Base-by-base conservation (phyloP, 2,113 vertebrate species). In the Zosterops pallidus region DNA sequence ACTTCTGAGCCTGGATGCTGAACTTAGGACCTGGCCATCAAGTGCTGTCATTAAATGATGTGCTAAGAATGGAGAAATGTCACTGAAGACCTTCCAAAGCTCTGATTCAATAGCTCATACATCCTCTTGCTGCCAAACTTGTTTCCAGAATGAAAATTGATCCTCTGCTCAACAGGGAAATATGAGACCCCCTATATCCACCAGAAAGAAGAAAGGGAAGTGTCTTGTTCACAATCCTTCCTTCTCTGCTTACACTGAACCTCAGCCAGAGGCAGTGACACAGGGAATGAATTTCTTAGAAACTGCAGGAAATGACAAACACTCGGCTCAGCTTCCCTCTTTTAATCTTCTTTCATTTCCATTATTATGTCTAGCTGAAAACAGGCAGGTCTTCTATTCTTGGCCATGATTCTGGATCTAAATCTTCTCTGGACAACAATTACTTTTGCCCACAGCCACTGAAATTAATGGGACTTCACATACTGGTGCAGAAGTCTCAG, bases 51-150 rank as follows among this genome's bases (percentile, higher is more conserved):
- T 90, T 93, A 92, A 96, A 80, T 31, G 74, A 95, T 49, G 94
- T 93, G 93, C 92, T 94, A 96, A 94, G 88, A 96, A 81, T 71
- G 83, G 64, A 93, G 94, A 95, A 96, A 90, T 93, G 94, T 83
- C 90, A 95, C 92, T 91, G 90, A 95, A 88, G 92, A 88, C 37
- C 44, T 94, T 93, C 93, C 90, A 96, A 89, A 83, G 76, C 82
- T 90, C 82, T 39, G 65, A 94, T 85, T 88, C 83, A 79, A 63
- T 20, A 81, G 85, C 64, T 95, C 83, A 63, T 37, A 68, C 71
- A 83, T 88, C 68, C 55, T 85, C 60, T 59, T 52, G 57, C 79
- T 93, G 92, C 56, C 93, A 95, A 37, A 93, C 35, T 77, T 78
- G 71, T 89, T 93, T 97, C 93, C 94, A 96, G 85, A 91, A 83